Evolutionary conservation across 1,140 invertebrate species (phyloP).

Genomic region (Aphis craccivora): DNA sequence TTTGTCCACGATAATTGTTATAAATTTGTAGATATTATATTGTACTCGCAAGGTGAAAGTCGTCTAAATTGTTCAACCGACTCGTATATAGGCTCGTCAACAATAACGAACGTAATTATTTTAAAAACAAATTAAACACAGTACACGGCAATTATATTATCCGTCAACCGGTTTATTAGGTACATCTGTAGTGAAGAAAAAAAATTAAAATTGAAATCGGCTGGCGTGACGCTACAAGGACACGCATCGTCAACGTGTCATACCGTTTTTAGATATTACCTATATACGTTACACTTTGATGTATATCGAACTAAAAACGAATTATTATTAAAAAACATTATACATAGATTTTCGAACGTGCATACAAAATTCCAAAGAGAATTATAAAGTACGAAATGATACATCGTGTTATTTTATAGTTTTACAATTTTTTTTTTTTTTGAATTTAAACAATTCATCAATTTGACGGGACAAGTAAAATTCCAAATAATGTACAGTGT

Average conservation of each 20-base stretch:
- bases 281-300: background rate
- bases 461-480: background rate
- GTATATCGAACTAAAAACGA: background rate
- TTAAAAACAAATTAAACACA: constrained; percentile 30
- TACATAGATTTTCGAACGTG: background rate
- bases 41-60: background rate
- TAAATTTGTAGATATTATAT: background rate
- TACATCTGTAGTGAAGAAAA: background rate
- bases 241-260: constrained; percentile 21
- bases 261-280: background rate
- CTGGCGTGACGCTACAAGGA: constrained; percentile 7
- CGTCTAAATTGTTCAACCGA: background rate
- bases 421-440: background rate
- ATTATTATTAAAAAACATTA: background rate
- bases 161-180: background rate
- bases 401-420: background rate
- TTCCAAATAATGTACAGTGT: background rate
- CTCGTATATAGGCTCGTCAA: background rate
- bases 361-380: background rate
- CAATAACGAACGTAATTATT: background rate
- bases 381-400: background rate
- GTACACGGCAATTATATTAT: constrained; percentile 28
- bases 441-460: background rate
- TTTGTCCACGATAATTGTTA: background rate
- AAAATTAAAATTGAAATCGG: background rate